Evolutionary conservation across 2,888 invertebrate genomes (phyloP).

Genomic region (Mantis religiosa): DNA sequence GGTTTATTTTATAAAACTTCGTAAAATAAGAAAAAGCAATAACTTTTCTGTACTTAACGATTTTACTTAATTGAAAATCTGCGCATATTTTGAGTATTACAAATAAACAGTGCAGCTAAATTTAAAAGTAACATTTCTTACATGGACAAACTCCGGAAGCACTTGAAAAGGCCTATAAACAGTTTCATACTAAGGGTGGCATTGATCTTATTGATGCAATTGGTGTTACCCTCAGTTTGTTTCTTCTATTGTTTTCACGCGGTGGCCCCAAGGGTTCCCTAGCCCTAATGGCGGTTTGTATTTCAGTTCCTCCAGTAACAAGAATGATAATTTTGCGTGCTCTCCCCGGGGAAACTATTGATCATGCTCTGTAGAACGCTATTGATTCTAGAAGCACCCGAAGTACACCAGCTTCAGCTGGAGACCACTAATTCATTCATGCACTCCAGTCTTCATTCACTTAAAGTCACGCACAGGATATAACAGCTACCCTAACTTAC

Average conservation of each 20-base stretch:
- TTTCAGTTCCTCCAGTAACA: not conserved
- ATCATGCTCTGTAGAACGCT: not conserved
- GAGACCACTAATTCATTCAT: not conserved
- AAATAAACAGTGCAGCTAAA: no score
- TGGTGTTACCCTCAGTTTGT: not conserved
- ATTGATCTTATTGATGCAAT: not conserved
- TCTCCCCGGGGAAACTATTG: not conserved
- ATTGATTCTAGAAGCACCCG: not conserved
- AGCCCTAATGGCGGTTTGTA: not conserved
- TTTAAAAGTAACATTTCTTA: not conserved
- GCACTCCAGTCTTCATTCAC: not conserved
- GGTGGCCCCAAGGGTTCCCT: not conserved
- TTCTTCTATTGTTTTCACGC: not conserved
- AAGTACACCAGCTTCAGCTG: not conserved
- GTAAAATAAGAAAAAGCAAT: no score
- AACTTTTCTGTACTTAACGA: no score
- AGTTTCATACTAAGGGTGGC: not conserved
- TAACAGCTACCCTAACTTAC: not conserved
- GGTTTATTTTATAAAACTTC: no score
- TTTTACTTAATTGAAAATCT: no score
- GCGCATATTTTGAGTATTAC: no score
- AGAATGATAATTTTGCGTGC: not conserved
- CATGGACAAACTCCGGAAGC: not conserved
- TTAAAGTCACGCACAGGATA: not conserved
- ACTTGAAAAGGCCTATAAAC: not conserved